Conservation (phyloP, 2,797 vertebrate genomes). For the Danio aesculapii region DNA sequence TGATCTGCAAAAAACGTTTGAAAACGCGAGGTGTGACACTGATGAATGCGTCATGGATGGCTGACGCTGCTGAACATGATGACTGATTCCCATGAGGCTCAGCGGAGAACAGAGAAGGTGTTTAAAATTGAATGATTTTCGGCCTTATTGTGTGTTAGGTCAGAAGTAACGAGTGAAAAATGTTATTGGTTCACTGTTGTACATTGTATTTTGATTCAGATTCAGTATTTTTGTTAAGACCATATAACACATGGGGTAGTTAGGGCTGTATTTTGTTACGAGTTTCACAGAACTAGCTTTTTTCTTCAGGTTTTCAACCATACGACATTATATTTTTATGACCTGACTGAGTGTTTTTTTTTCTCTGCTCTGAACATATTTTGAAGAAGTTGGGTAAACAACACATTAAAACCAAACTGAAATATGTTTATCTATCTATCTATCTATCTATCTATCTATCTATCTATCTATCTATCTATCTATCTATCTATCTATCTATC, state of each 20-base stretch:
- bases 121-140: not conserved
- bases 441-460: too few relatives aligned
- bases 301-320: accelerated
- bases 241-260: not conserved
- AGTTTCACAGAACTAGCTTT: too few relatives aligned
- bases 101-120: not conserved
- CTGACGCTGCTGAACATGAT: constrained; percentile 15
- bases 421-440: not conserved
- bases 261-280: not conserved
- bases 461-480: not conserved
- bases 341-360: not conserved
- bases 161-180: too few relatives aligned
- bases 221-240: not conserved
- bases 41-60: constrained; percentile 2
- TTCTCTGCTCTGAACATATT: not conserved
- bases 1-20: not conserved
- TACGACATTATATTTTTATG: too few relatives aligned
- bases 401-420: not conserved
- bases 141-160: not conserved
- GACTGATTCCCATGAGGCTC: not conserved
- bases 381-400: not conserved
- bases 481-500: not conserved
- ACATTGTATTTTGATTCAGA: not conserved
- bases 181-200: too few relatives aligned
- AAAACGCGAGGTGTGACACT: constrained; percentile 6